These are phyloP conservation scores for Drosophila lutescens DNA, from an alignment of 2,888 invertebrate genomes.

Conservation along the genomic window DNA sequence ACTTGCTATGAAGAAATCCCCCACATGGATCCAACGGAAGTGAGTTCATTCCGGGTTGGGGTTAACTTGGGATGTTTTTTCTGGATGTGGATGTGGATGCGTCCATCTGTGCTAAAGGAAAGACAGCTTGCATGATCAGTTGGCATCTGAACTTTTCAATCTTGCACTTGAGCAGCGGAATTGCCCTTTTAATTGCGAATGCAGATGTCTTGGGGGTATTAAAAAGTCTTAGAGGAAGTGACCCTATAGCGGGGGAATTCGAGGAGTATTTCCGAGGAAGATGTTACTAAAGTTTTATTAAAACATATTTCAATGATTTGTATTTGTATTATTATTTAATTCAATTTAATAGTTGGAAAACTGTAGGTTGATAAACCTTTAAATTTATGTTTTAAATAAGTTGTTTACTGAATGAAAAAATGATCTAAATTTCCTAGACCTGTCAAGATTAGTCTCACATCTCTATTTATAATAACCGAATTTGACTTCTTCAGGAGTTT, in stretches of 20 bases:
- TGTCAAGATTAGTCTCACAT: neutral
- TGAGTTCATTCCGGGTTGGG: conserved; percentile 62
- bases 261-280: neutral
- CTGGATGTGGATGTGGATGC: conserved; percentile 2
- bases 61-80: conserved; percentile 28
- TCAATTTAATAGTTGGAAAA: neutral
- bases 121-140: conserved; percentile 39
- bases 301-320: no score
- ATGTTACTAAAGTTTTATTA: neutral
- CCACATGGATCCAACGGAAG: conserved; percentile 55
- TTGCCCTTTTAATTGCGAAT: conserved; percentile 1
- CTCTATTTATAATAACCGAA: neutral
- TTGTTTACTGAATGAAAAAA: neutral
- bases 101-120: conserved; percentile 10
- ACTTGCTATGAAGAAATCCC: conserved; percentile 22
- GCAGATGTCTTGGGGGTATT: conserved; percentile 12
- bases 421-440: neutral
- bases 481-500: neutral
- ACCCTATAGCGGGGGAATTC: neutral
- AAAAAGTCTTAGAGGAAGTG: conserved; percentile 15
- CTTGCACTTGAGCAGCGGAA: conserved; percentile 12
- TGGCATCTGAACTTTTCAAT: conserved; percentile 44
- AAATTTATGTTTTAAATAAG: no score
- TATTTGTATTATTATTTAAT: no score
- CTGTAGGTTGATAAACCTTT: no score